A percentile compares a stretch with the other conserved stretches of the same genome.
These are phyloP conservation scores for Limnephilus rhombicus DNA, from an alignment of 2,888 invertebrate genomes.

Conservation along the genomic window DNA sequence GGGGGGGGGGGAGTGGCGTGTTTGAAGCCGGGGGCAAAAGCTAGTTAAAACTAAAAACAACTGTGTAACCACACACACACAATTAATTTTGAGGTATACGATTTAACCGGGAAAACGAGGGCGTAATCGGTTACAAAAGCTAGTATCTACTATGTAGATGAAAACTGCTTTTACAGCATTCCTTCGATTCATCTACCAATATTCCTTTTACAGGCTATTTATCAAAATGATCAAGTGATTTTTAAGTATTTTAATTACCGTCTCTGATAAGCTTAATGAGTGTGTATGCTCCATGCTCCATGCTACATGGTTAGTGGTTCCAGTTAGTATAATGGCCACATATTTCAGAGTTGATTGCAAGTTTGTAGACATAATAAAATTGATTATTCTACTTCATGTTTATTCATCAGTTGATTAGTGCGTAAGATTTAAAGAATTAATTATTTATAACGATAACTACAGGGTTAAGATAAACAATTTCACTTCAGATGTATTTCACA, in stretches of 20 bases:
- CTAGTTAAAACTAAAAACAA: too few relatives aligned
- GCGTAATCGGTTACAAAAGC: neutral
- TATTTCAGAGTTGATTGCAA: neutral
- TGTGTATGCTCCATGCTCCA: neutral
- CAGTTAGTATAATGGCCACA: neutral
- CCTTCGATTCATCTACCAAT: neutral
- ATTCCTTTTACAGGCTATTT: neutral
- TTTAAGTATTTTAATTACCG: neutral
- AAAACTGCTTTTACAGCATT: neutral
- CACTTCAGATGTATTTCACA: neutral
- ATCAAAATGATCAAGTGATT: neutral
- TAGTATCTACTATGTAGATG: neutral
- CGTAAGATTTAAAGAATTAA: slow-evolving; percentile 1
- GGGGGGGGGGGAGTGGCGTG: too few relatives aligned
- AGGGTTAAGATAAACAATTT: neutral
- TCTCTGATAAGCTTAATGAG: neutral
- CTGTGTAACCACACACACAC: too few relatives aligned
- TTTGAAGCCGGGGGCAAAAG: too few relatives aligned
- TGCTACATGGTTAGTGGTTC: neutral
- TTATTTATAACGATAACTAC: neutral
- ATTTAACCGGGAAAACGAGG: neutral
- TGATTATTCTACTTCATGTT: neutral
- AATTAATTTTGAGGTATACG: too few relatives aligned
- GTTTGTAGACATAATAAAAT: neutral
- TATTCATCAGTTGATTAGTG: neutral